Base-by-base conservation (phyloP, 1,140 invertebrate genomes). In the Philotrypesis tridentata region DNA sequence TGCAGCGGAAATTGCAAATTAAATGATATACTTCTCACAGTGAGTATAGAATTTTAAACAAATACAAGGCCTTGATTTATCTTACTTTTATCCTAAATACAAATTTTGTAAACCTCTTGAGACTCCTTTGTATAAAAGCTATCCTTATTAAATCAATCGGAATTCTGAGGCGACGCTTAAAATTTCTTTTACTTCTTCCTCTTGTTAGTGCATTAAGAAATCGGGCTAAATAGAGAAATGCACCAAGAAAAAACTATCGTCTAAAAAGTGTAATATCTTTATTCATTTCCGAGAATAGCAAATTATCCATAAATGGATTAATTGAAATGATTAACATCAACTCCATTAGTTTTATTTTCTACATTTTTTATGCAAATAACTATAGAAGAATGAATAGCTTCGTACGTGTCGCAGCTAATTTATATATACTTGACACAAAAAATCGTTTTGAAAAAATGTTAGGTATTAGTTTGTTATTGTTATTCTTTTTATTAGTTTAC, bases 11-110 rank as follows among this genome's bases (percentile, higher is more conserved):
- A 92, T 27, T 96, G 95, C 90, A 94, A 94, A 88, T 91, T 98
- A 67, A 96, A 94, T 25, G 95, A 97, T 84, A 94, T 97, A 65
- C 93, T 98, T 83, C 94, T 97, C 78, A 95, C 97, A 89, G 96
- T 96, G 91, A 93, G 92, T 90, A 77, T 60, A 21, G 31, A 12
- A 55, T 60, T 55, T 43, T 23, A 40, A 21, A 40, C 11, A 0
- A 21, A 70, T 31, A 33, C 27, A 33, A 70, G 12, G 12, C 17
- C 17, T 43, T 43, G 14, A 43, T 9, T 55, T 55, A 17, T 17
- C 17, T 55, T 21, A 55, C n/a, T 55, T n/a, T n/a, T 21, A 14
- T 55, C 5, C n/a, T 7, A 17, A 14, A 55, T 55, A 55, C 21
- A 43, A 43, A 43, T 43, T 55, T n/a, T 21, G 0, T 55, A 55